Evolutionary conservation across 2,113 vertebrate genomes (phyloP).

Genomic region (Progne subis): DNA sequence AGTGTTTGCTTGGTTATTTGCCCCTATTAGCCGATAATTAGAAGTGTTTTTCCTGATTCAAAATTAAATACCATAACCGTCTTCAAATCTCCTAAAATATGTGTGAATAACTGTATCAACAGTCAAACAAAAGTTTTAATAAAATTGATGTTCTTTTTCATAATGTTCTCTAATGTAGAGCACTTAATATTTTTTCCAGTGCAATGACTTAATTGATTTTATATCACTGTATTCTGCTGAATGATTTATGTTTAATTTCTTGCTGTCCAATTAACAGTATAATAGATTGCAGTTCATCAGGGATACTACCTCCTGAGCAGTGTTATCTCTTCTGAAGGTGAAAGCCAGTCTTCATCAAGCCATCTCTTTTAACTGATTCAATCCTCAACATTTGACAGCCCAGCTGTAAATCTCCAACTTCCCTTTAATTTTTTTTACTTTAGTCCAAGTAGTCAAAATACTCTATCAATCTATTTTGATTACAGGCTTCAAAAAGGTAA

Average conservation of each 20-base stretch:
- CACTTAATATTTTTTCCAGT: not conserved
- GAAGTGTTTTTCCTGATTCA: not conserved
- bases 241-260: constrained; percentile 40
- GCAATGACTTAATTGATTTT: constrained; percentile 37
- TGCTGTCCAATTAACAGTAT: constrained; percentile 24
- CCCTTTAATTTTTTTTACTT: not conserved
- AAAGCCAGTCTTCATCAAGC: constrained; percentile 15
- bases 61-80: not conserved
- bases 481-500: not conserved
- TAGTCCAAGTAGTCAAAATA: not conserved
- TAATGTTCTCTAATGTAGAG: not conserved
- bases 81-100: not conserved
- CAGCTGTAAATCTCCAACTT: not conserved
- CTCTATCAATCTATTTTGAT: not conserved
- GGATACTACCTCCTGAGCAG: not conserved
- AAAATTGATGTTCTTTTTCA: not conserved
- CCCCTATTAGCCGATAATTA: not conserved
- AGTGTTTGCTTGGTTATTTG: not conserved
- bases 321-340: constrained; percentile 17
- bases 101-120: not conserved
- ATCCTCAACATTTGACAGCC: not conserved
- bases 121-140: not conserved
- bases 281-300: constrained; percentile 10
- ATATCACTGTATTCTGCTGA: constrained; percentile 14
- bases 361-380: not conserved